Base-by-base conservation (phyloP, 2,888 invertebrate genomes). In the Mimumesa dahlbomi region DNA sequence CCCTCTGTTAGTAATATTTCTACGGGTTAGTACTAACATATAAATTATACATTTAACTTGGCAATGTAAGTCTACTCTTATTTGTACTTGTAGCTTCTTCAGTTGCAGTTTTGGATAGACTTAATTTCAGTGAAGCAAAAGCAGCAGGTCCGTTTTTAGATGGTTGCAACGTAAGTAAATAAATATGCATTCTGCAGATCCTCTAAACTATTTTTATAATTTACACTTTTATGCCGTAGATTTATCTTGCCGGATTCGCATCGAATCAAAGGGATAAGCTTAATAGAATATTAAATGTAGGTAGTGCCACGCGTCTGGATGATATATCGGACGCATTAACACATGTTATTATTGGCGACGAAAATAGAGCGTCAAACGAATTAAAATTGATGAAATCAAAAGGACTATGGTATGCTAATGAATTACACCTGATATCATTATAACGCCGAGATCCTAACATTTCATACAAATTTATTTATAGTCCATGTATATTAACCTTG, bases 221-320 rank as follows among this genome's bases (percentile, higher is more conserved):
- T 54, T 34, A 9, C 19, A 13, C 2, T 36, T 9, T 61, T 16
- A n/a, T n/a, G n/a, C 58, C 89, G 87, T 18, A 94, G 93, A 91
- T 95, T 40, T 95, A 93, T 82, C 84, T 95, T 31, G 91, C 92
- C 75, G 95, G 95, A 4, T 94, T 95, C 84, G 89, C 89, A n/a
- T 69, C 89, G 0, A 91, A 90, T 36, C 92, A 93, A 64, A 89
- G 92, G 11, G 95, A 95, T 72, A 95, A 94, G 87, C 82, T 96
- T 2, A 91, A 92, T 70, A 92, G 92, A 77, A 92, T 95, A 48
- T 89, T 96, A 16, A 95, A 95, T 85, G 92, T 93, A 4, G 94
- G 95, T 53, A 96, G 97, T n/a, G 97, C 96, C 21, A 95, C 95
- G 14, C 92, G 97, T 56, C 93, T 95, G 84, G 94, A 95, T 85